Base-by-base conservation (phyloP, 2,888 invertebrate species). In the Caenorhabditis drosophilae region DNA sequence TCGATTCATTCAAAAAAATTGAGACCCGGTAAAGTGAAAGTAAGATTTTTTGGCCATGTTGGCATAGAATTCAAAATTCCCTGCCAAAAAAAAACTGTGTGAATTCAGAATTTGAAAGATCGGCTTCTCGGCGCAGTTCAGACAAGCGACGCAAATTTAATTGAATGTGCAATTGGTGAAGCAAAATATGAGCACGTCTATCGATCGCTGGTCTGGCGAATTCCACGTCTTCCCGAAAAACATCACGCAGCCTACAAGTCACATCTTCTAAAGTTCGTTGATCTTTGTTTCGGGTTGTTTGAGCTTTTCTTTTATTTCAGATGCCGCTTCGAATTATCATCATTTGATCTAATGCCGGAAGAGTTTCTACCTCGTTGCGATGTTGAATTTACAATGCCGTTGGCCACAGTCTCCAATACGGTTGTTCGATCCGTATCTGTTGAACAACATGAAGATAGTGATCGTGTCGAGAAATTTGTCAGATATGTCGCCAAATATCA, bases 231-330 rank as follows among this genome's bases (percentile, higher is more conserved):
- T 80, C 98, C 98, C 54, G 97, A 97, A 85, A 94, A 97, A 86
- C 96, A 97, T 73, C 96, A 98, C 89, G 97, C 95, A 53, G 97
- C 98, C 22, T 98, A 98, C 86, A 97, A 97, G 67, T 93, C 92
- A 20, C 97, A 98, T 87, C 90, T 94, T 84, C 89, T 98, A 86
- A 91, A 73, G 74, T n/a, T n/a, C n/a, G n/a, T n/a, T n/a, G n/a
- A n/a, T n/a, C n/a, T n/a, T n/a, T n/a, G n/a, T n/a, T n/a, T n/a
- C n/a, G n/a, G n/a, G n/a, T n/a, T n/a, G n/a, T n/a, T n/a, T n/a
- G n/a, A n/a, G n/a, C n/a, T n/a, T n/a, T n/a, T n/a, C n/a, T n/a
- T n/a, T n/a, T n/a, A n/a, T n/a, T n/a, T n/a, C n/a, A n/a, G n/a
- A n/a, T 81, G 57, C 51, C 80, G 92, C 67, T 90, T 99, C 88